A percentile compares a stretch with the other conserved stretches of the same genome.
phyloP scores from a whole-genome alignment of 2,113 vertebrate species.

The Callocephalon fimbriatum region DNA sequence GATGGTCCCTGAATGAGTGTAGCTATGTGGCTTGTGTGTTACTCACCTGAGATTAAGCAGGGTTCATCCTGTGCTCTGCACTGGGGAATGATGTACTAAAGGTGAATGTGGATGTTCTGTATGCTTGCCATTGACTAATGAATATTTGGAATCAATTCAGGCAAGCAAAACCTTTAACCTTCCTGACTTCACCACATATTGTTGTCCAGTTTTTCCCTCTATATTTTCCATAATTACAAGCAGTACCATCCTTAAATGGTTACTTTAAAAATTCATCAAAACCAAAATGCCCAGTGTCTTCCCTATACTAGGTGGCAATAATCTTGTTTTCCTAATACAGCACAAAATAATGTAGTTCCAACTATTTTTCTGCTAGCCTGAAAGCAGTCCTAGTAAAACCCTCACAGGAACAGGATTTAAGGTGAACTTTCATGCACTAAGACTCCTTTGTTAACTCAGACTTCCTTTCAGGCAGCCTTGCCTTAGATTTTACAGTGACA shows the following conservation, averaged over 20 bases:
- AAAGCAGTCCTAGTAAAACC: background rate
- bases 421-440: background rate
- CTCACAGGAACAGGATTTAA: background rate
- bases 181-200: background rate
- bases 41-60: background rate
- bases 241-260: background rate
- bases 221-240: background rate
- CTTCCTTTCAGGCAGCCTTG: background rate
- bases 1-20: background rate
- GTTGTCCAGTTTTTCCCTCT: background rate
- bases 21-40: background rate
- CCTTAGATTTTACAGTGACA: background rate
- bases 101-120: background rate
- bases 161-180: background rate
- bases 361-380: background rate
- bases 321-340: background rate
- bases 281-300: background rate
- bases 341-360: background rate
- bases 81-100: fast-evolving
- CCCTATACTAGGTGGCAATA: background rate
- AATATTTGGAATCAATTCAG: background rate
- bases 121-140: background rate
- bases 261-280: background rate
- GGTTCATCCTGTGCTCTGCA: background rate
- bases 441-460: background rate